These are phyloP conservation scores for Rallus crepitans DNA, from an alignment of 2,797 vertebrate genomes.

Conservation along the genomic window DNA sequence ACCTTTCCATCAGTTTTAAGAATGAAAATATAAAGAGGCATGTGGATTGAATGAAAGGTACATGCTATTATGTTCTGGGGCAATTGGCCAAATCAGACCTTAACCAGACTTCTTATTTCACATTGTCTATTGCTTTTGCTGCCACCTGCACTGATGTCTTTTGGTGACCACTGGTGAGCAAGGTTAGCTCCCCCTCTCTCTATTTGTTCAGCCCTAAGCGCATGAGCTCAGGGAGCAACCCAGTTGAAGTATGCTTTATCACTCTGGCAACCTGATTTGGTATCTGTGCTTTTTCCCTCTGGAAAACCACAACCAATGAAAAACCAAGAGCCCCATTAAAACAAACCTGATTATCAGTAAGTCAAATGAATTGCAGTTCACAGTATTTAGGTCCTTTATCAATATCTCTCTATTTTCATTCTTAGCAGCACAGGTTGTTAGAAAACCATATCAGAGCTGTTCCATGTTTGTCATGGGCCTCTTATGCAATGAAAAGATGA, in stretches of 20 bases:
- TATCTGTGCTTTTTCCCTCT: background rate
- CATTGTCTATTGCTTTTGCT: background rate
- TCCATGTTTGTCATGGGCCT: background rate
- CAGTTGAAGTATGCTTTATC: background rate
- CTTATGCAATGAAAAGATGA: background rate
- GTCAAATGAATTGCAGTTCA: background rate
- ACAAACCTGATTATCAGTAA: background rate
- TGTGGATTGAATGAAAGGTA: background rate
- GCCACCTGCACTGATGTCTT: background rate
- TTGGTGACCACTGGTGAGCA: background rate
- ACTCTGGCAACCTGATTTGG: background rate
- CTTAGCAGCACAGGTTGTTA: background rate
- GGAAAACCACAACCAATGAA: background rate
- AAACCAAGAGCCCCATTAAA: background rate
- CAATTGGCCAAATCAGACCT: background rate
- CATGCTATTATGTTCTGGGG: background rate
- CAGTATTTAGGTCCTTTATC: background rate
- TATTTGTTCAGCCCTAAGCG: background rate
- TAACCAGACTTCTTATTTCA: background rate
- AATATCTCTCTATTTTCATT: background rate
- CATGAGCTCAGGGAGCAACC: background rate
- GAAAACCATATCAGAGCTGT: background rate
- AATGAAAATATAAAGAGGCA: background rate
- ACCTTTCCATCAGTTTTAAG: background rate
- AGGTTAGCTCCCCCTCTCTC: background rate